A percentile compares a stretch with the other conserved stretches of the same genome.
Conservation (phyloP, 2,797 vertebrate genomes). For the Odontamblyopus lacepedii region DNA sequence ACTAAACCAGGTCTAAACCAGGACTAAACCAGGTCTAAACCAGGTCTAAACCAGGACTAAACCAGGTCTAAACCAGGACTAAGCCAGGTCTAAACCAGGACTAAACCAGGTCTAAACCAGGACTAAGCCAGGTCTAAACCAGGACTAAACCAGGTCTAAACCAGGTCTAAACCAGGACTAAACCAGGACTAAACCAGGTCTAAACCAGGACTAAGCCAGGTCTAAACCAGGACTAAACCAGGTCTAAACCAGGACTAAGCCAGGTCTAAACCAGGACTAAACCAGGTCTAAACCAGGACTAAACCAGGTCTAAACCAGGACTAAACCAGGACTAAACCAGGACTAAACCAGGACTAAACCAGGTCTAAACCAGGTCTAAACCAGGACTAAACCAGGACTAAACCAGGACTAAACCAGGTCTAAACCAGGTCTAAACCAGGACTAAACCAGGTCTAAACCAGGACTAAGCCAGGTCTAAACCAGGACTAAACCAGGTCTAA, state of each 20-base stretch:
- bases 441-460: neutral
- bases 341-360: neutral
- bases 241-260: neutral
- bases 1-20: neutral
- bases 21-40: neutral
- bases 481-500: neutral
- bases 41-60: neutral
- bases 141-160: too few species aligned
- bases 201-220: neutral
- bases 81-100: neutral
- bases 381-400: neutral
- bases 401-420: neutral
- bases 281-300: too few species aligned
- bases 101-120: neutral
- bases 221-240: neutral
- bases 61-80: neutral
- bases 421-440: neutral
- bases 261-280: too few species aligned
- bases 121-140: neutral
- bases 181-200: neutral
- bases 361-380: neutral
- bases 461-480: neutral
- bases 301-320: too few species aligned
- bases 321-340: too few species aligned
- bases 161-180: neutral